phyloP scores from a whole-genome alignment of 2,113 vertebrate genomes.

The Andinoacara biseriatus region DNA sequence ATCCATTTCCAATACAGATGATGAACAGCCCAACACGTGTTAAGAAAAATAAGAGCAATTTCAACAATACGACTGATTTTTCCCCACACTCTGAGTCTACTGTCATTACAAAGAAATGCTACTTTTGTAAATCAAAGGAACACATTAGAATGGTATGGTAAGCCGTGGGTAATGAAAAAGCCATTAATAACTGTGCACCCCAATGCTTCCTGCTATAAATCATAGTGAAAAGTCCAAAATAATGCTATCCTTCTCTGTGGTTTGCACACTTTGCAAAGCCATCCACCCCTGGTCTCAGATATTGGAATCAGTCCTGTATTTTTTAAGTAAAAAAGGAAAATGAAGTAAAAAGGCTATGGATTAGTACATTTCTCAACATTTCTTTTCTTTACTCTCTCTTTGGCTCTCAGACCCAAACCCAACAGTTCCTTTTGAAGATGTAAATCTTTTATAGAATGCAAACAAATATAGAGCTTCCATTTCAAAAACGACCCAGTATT shows the following conservation, averaged over 20 bases:
- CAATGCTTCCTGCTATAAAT: neutral
- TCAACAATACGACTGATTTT: too few relatives aligned
- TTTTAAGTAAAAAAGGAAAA: neutral
- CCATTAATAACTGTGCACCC: neutral
- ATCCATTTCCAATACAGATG: neutral
- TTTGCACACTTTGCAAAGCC: neutral
- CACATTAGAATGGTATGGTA: neutral
- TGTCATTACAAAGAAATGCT: neutral
- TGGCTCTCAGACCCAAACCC: neutral
- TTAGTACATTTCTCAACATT: neutral
- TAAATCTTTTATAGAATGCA: slow-evolving; percentile 1
- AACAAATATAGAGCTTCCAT: neutral
- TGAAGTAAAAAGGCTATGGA: neutral
- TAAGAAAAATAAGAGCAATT: neutral
- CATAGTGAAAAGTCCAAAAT: neutral
- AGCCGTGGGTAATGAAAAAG: neutral
- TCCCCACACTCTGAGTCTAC: neutral
- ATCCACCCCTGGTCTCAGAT: neutral
- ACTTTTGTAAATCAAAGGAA: neutral
- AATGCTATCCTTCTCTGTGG: neutral
- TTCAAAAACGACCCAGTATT: neutral
- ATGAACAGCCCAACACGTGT: neutral
- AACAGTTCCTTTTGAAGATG: neutral
- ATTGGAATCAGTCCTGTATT: neutral
- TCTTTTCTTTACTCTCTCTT: neutral